Percentiles rank a stretch among this genome's conserved stretches.
phyloP scores from a whole-genome alignment of 2,888 invertebrate genomes.

The Calameuta pallipes region DNA sequence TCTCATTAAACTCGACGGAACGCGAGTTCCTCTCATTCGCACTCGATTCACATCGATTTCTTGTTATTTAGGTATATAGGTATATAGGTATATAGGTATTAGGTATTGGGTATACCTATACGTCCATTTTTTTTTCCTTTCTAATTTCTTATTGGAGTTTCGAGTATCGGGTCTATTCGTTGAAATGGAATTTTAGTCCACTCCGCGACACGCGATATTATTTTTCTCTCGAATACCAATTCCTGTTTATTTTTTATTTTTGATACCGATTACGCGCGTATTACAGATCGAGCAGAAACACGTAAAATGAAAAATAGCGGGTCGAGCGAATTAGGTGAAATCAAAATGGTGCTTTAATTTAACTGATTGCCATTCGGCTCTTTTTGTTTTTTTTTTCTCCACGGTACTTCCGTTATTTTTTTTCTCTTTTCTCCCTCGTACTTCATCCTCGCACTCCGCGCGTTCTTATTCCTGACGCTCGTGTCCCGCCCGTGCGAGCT shows the following conservation, averaged over 20 bases:
- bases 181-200: background rate
- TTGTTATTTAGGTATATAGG: background rate
- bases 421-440: no score
- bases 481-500: background rate
- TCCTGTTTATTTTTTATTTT: background rate
- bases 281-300: background rate
- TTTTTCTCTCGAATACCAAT: background rate
- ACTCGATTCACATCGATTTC: background rate
- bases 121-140: background rate
- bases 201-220: background rate
- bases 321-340: background rate
- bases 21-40: background rate
- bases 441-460: no score
- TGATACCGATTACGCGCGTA: background rate
- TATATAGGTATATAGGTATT: no score
- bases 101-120: background rate
- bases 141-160: background rate
- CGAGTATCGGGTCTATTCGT: no score
- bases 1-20: background rate
- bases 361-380: no score
- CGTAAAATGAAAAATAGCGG: background rate
- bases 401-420: no score
- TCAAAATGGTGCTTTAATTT: background rate
- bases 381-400: no score
- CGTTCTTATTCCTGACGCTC: no score